Conservation (phyloP, 2,888 invertebrate genomes). For the Drosophila mimetica region DNA sequence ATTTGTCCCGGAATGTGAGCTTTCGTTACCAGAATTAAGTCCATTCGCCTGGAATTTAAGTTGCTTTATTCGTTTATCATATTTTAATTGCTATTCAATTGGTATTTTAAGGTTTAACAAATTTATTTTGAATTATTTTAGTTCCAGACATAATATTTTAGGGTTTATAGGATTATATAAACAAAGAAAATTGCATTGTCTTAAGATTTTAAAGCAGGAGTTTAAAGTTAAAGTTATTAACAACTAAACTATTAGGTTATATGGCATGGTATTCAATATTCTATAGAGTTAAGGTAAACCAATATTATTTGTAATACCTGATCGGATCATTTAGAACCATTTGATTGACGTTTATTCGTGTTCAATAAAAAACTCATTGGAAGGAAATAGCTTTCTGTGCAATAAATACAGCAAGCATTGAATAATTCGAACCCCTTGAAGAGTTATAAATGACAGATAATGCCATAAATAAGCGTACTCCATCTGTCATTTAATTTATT, state of each 20-base stretch:
- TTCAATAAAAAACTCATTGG: background rate
- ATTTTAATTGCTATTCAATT: background rate
- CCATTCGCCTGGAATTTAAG: conserved; percentile 9
- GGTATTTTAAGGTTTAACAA: background rate
- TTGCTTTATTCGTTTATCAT: background rate
- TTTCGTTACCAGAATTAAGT: conserved; percentile 20
- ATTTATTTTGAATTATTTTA: no score
- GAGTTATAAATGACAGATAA: conserved; percentile 22
- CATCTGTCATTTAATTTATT: conserved; percentile 30
- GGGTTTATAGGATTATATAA: no score
- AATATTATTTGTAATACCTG: background rate
- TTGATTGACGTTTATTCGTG: background rate
- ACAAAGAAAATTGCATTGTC: no score
- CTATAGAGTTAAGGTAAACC: no score
- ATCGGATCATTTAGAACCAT: background rate
- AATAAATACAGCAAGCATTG: background rate
- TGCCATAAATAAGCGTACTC: conserved; percentile 29
- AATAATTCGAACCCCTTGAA: background rate
- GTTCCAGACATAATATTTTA: no score
- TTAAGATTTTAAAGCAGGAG: no score
- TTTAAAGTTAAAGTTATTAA: no score
- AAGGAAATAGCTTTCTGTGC: background rate
- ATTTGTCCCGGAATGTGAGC: conserved; percentile 25
- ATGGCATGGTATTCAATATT: no score
- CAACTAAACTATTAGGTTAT: no score